These are phyloP conservation scores for Polypterus bichir DNA, from an alignment of 2,113 vertebrate species.

Conservation along the genomic window DNA sequence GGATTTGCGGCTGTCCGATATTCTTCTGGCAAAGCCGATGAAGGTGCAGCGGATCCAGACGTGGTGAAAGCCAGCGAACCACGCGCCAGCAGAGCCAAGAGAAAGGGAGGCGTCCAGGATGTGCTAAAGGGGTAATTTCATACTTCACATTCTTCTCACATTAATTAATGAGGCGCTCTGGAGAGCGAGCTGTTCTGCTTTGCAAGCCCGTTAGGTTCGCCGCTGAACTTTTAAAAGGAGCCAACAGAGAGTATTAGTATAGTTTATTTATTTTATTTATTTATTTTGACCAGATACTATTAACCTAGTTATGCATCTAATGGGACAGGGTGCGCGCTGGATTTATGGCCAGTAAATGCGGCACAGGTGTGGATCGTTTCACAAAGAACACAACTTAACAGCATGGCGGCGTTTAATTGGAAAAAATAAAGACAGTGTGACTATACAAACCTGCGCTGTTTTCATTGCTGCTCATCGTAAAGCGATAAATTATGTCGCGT, in stretches of 20 bases:
- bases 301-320: background rate
- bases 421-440: too few species aligned
- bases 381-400: too few species aligned
- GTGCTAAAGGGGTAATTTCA: constrained; percentile 77
- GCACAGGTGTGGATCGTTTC: too few species aligned
- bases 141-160: constrained; percentile 2
- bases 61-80: constrained; percentile 45
- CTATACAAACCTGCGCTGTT: too few species aligned
- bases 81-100: constrained; percentile 74
- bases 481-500: too few species aligned
- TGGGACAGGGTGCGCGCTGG: background rate
- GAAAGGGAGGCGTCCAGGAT: constrained; percentile 69
- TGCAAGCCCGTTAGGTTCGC: background rate
- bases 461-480: too few species aligned
- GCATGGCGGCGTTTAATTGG: too few species aligned
- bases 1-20: constrained; percentile 57
- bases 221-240: background rate
- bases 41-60: constrained; percentile 37
- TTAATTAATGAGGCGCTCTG: background rate
- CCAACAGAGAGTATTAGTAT: too few species aligned
- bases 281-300: background rate
- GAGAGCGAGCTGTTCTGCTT: background rate
- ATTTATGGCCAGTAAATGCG: too few species aligned
- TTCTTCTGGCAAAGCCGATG: constrained; percentile 41
- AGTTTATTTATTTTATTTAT: too few species aligned